Conservation (phyloP, 2,888 invertebrate genomes). For the Neoascia interrupta region DNA sequence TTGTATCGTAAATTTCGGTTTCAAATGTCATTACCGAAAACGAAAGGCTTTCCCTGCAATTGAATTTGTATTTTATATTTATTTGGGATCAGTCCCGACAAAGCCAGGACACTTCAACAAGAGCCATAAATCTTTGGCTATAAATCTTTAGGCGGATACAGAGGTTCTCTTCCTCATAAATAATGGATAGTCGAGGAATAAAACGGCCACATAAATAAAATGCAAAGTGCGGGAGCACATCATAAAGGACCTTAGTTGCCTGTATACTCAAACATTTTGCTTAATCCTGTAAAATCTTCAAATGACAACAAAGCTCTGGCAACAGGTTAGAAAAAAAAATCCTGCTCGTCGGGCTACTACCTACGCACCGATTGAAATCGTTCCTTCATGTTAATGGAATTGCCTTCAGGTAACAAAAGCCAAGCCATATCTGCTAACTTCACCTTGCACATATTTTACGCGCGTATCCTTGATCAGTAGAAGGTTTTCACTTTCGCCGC, state of each 20-base stretch:
- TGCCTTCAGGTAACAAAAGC: constrained; percentile 5
- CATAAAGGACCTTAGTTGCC: constrained; percentile 12
- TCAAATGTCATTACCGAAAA: no score
- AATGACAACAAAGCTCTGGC: constrained; percentile 1
- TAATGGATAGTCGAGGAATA: constrained; percentile 3
- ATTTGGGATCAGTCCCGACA: not conserved
- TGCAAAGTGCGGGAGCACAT: constrained; percentile 1
- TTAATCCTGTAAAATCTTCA: not conserved
- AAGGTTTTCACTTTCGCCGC: no score
- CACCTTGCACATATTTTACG: no score
- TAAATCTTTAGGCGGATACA: constrained; percentile 21
- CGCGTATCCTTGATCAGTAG: no score
- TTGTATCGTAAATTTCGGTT: no score
- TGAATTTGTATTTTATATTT: constrained; percentile 29
- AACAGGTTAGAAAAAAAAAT: constrained; percentile 13
- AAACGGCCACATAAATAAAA: no score
- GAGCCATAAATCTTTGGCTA: constrained; percentile 14
- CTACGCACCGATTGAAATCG: not conserved
- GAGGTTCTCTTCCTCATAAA: not conserved
- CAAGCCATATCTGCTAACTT: no score
- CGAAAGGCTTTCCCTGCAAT: not conserved
- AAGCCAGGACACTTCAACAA: not conserved
- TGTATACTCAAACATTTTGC: not conserved
- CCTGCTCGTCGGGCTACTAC: not conserved
- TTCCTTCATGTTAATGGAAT: constrained; percentile 15